Conservation (phyloP, 2,797 vertebrate species). For the Clarias platycephalus region DNA sequence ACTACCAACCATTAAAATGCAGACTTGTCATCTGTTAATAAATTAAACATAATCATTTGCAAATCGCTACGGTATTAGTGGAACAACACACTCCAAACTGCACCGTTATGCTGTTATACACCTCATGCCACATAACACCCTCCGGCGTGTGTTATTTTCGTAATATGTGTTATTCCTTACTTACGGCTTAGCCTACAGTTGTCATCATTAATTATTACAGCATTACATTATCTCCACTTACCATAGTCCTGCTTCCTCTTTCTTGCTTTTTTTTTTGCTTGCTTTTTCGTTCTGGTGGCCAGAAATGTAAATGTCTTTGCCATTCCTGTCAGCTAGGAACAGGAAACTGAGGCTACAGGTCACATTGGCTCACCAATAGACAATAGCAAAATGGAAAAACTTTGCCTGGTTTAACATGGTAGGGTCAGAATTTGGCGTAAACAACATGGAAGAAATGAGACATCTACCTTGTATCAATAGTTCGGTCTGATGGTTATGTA, state of each 20-base stretch:
- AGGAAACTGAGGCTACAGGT: too few species aligned
- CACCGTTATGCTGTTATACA: not conserved
- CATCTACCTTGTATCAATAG: conserved; percentile 41
- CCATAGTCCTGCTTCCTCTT: not conserved
- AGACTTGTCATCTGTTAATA: not conserved
- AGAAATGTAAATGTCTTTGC: not conserved
- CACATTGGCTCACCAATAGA: too few species aligned
- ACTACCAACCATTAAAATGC: not conserved
- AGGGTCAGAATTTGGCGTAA: conserved; percentile 46
- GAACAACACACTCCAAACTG: not conserved
- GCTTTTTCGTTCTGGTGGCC: not conserved
- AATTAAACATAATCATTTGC: conserved; percentile 1
- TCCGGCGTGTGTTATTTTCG: not conserved
- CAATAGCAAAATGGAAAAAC: too few species aligned
- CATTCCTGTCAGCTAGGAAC: too few species aligned
- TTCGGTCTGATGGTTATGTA: too few species aligned
- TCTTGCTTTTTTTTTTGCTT: not conserved
- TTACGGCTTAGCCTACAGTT: conserved; percentile 3
- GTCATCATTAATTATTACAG: not conserved
- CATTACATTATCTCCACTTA: not conserved
- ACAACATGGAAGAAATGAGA: conserved; percentile 43
- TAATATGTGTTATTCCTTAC: not conserved
- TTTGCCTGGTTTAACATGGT: not conserved
- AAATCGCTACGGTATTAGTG: not conserved
- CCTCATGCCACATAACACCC: not conserved